Conservation (phyloP, 2,113 vertebrate species). For the Amazona guildingii region DNA sequence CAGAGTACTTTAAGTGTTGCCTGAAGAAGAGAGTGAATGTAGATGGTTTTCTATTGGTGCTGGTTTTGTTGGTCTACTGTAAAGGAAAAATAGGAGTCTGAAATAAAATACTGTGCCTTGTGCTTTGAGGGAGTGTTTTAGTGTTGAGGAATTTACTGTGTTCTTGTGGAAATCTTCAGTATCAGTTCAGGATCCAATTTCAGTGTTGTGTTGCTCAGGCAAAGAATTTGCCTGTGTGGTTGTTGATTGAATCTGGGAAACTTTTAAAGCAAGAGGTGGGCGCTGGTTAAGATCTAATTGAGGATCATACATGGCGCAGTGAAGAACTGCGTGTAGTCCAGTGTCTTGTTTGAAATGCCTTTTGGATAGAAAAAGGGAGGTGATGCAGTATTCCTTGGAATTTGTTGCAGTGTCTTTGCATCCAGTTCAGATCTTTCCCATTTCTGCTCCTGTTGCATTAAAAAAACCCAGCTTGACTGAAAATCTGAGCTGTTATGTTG, state of each 20-base stretch:
- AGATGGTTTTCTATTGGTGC: background rate
- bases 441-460: background rate
- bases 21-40: background rate
- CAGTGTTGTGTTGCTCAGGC: background rate
- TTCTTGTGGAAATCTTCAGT: background rate
- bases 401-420: background rate
- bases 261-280: background rate
- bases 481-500: background rate
- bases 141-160: background rate
- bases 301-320: background rate
- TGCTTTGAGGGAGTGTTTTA: background rate
- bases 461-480: background rate
- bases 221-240: background rate
- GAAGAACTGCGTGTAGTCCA: background rate
- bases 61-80: background rate
- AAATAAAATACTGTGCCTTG: background rate
- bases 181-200: background rate
- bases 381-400: background rate
- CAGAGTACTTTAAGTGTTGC: rapidly evolving
- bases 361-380: background rate
- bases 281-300: background rate
- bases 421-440: background rate
- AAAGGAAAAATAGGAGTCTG: background rate
- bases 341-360: background rate
- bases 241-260: background rate